Evolutionary conservation across 2,888 invertebrate species (phyloP).

Genomic region (Acronicta alni): DNA sequence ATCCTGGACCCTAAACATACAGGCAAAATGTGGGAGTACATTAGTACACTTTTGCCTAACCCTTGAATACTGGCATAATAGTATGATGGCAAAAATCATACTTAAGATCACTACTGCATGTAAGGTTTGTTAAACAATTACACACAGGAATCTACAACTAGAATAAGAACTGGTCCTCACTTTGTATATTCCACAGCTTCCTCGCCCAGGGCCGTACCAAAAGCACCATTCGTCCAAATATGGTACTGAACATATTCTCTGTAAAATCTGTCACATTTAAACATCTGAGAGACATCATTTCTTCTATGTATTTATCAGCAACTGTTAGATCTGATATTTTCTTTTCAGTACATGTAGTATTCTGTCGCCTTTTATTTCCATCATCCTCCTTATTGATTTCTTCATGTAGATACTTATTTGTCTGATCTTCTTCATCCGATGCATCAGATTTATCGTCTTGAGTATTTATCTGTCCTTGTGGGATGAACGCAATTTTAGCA

Average conservation of each 20-base stretch:
- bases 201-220: conserved; percentile 77
- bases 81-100: too few species aligned
- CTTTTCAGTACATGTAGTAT: conserved; percentile 27
- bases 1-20: too few species aligned
- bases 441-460: conserved; percentile 11
- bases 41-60: too few species aligned
- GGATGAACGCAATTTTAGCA: conserved; percentile 73
- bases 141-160: background rate
- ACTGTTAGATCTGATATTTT: conserved; percentile 38
- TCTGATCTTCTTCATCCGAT: conserved; percentile 25
- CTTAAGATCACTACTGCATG: too few species aligned
- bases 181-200: conserved; percentile 76
- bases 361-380: background rate
- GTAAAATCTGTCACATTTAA: conserved; percentile 67
- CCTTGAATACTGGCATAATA: too few species aligned
- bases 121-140: background rate
- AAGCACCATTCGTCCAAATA: conserved; percentile 76
- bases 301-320: conserved; percentile 67
- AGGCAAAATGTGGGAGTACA: too few species aligned
- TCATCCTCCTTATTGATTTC: conserved; percentile 19
- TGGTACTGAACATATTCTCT: conserved; percentile 75
- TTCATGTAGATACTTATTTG: conserved; percentile 20
- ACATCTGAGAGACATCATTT: conserved; percentile 69
- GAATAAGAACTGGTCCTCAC: conserved; percentile 59
- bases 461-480: conserved; percentile 56